Evolutionary conservation across 2,113 vertebrate species (phyloP).

Genomic region (Nyctereutes procyonoides): DNA sequence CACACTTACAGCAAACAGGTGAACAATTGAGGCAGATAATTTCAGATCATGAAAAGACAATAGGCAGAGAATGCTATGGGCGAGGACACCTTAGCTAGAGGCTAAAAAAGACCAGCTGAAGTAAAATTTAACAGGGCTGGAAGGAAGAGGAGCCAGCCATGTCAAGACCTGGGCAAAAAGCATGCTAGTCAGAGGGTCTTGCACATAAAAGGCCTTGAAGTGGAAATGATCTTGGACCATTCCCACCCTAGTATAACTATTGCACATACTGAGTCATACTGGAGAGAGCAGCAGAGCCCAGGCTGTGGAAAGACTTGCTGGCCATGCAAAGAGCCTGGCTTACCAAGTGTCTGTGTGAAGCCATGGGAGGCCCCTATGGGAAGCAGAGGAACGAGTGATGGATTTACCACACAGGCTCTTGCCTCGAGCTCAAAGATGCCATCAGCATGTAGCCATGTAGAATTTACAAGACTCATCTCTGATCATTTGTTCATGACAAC

Average conservation of each 20-base stretch:
- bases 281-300: background rate
- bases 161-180: background rate
- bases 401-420: background rate
- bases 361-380: background rate
- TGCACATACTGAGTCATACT: background rate
- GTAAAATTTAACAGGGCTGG: background rate
- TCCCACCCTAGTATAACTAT: background rate
- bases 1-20: background rate
- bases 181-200: background rate
- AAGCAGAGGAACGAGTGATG: background rate
- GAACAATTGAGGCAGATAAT: background rate
- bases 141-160: background rate
- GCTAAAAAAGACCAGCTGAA: background rate
- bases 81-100: background rate
- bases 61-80: background rate
- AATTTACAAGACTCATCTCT: background rate
- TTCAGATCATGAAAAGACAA: background rate
- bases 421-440: background rate
- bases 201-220: background rate
- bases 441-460: background rate
- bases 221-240: background rate
- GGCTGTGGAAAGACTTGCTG: fast-evolving
- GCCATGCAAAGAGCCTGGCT: background rate
- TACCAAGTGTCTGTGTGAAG: background rate
- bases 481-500: background rate